phyloP scores from a whole-genome alignment of 2,113 vertebrate genomes.

The Emydura subglobosa region DNA sequence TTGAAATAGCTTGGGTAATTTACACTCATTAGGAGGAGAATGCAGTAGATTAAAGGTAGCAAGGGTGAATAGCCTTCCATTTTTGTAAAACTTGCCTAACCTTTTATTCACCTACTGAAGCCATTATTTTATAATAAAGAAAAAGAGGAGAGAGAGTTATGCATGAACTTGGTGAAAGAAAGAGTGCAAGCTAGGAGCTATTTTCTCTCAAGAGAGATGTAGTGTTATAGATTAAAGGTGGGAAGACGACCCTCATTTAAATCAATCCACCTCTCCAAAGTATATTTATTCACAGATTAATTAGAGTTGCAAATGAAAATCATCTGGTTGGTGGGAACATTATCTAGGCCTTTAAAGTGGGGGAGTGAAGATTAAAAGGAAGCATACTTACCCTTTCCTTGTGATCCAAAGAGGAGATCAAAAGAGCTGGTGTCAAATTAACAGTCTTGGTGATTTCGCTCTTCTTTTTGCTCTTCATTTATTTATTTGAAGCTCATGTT shows the following conservation, averaged over 20 bases:
- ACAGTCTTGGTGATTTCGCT: constrained; percentile 77
- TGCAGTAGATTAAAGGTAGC: constrained; percentile 89
- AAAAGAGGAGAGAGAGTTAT: constrained; percentile 77
- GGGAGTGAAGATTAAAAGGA: constrained; percentile 85
- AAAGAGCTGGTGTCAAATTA: constrained; percentile 79
- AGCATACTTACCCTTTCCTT: constrained; percentile 81
- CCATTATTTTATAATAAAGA: constrained; percentile 86
- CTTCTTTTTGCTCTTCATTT: constrained; percentile 63
- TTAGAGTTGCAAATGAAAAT: constrained; percentile 89
- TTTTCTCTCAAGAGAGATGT: constrained; percentile 83
- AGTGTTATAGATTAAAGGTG: constrained; percentile 87
- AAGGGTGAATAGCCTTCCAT: constrained; percentile 86
- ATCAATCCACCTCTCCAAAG: constrained; percentile 85
- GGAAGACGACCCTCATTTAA: constrained; percentile 85
- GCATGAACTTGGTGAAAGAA: constrained; percentile 73
- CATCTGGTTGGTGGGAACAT: constrained; percentile 86
- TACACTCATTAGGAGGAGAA: constrained; percentile 84
- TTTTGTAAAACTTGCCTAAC: constrained; percentile 86
- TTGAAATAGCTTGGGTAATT: constrained; percentile 86
- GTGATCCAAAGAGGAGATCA: constrained; percentile 81
- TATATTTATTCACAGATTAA: constrained; percentile 87
- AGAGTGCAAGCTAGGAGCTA: constrained; percentile 81
- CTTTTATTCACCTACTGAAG: constrained; percentile 86
- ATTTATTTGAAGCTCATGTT: constrained; percentile 71
- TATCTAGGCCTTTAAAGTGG: constrained; percentile 84